Percentiles rank a stretch among this genome's conserved stretches.
phyloP scores from a whole-genome alignment of 2,888 invertebrate genomes.

The Ctena decussata region DNA sequence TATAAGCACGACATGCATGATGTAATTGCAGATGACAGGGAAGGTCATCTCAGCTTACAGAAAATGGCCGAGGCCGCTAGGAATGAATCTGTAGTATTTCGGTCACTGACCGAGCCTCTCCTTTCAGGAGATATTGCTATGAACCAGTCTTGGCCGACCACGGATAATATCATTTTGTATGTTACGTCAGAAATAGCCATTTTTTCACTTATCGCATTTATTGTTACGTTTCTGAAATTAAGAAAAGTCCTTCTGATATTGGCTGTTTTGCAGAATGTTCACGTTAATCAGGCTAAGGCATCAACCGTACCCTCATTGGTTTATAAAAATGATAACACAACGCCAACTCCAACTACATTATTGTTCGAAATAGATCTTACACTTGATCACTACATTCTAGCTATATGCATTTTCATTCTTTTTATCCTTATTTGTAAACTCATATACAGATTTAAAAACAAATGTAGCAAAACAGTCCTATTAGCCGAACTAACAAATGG shows the following conservation, averaged over 20 bases:
- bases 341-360: not conserved
- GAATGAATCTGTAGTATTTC: not conserved
- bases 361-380: not conserved
- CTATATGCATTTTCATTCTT: not conserved
- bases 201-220: not conserved
- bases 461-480: not conserved
- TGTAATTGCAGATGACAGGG: not conserved
- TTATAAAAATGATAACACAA: not conserved
- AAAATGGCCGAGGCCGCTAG: not conserved
- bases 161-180: constrained; percentile 21
- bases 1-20: not conserved
- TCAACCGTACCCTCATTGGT: not conserved
- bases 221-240: constrained; percentile 13
- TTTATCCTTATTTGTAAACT: not conserved
- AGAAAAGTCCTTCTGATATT: constrained; percentile 7
- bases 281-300: not conserved
- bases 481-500: not conserved
- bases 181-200: constrained; percentile 11
- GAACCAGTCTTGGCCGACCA: not conserved
- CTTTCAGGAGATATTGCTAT: not conserved
- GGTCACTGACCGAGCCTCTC: not conserved
- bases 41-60: not conserved
- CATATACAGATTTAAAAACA: not conserved
- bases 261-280: not conserved
- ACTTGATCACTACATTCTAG: not conserved